Conservation (phyloP, 2,113 vertebrate genomes). For the Gavialis gangeticus region DNA sequence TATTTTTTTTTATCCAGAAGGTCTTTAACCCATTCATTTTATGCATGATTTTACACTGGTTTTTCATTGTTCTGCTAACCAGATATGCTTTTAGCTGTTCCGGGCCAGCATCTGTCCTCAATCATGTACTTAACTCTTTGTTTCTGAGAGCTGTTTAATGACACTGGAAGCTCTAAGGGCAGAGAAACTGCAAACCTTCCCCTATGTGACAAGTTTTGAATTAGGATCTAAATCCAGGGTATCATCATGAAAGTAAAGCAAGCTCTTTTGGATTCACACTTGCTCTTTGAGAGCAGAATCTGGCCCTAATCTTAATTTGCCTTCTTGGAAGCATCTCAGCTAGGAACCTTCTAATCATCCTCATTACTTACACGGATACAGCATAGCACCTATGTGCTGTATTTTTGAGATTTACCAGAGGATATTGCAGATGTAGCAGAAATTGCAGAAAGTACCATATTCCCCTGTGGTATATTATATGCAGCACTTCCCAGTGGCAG, state of each 20-base stretch:
- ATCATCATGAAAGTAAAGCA: slow-evolving; percentile 8
- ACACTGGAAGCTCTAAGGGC: too few species aligned
- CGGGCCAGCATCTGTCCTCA: slow-evolving; percentile 6
- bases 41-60: background rate
- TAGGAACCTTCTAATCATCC: background rate
- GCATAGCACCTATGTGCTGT: background rate
- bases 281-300: background rate
- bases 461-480: slow-evolving; percentile 36
- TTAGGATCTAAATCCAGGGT: slow-evolving; percentile 27
- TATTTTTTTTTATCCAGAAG: background rate
- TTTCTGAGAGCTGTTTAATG: too few species aligned
- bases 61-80: slow-evolving; percentile 4
- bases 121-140: background rate
- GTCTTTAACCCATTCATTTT: slow-evolving; percentile 15
- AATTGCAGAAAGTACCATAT: slow-evolving; percentile 39
- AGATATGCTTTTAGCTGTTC: background rate
- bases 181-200: too few species aligned
- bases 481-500: slow-evolving; percentile 55
- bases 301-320: background rate
- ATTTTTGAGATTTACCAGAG: slow-evolving; percentile 47
- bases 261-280: slow-evolving; percentile 20
- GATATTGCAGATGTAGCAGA: slow-evolving; percentile 44
- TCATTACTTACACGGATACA: too few species aligned
- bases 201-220: background rate
- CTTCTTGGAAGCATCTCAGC: slow-evolving; percentile 22